Base-by-base conservation (phyloP, 2,888 invertebrate genomes). In the Notodonta dromedarius region DNA sequence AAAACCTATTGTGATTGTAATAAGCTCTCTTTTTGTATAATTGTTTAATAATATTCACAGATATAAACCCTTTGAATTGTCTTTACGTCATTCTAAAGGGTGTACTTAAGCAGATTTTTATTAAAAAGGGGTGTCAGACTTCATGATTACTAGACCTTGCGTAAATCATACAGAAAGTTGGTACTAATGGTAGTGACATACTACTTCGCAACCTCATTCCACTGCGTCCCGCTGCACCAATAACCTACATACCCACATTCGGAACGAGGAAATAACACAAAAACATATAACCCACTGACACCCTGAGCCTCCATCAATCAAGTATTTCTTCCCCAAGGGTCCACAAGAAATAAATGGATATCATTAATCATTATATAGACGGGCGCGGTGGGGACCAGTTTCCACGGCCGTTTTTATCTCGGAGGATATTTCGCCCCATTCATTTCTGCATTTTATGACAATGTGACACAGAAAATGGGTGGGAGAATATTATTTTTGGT, bases 331-430 rank as follows among this genome's bases (percentile, higher is more conserved):
- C 62, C 81, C 82, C 74, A 60, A 50, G 65, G 77, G 82, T 83
- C 78, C 76, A 74, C 80, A 83, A 79, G 80, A 79, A 83, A 87
- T 86, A 87, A 89, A 91, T 88, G 85, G 86, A 68, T 62, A 70
- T 74, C 90, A 90, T 92, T 89, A 88, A 91, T 91, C 91, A 89
- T 90, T 89, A 90, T 88, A 90, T 86, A 80, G 87, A 87, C 76
- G 83, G 86, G 82, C 85, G 79, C 64, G 71, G 74, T 79, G 76
- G 73, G 80, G 72, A 81, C 82, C 72, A 82, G 79, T 83, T 87
- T 82, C 76, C 69, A 68, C 69, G 63, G 70, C 77, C 76, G 70
- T 76, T 78, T 82, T 83, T 85, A 86, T 86, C 84, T 80, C 62
- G 39, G 59, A 69, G 73, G 74, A 76, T 81, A 81, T 79, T 77